These are phyloP conservation scores for Xestia ashworthii DNA, from an alignment of 2,888 invertebrate genomes.

Conservation along the genomic window DNA sequence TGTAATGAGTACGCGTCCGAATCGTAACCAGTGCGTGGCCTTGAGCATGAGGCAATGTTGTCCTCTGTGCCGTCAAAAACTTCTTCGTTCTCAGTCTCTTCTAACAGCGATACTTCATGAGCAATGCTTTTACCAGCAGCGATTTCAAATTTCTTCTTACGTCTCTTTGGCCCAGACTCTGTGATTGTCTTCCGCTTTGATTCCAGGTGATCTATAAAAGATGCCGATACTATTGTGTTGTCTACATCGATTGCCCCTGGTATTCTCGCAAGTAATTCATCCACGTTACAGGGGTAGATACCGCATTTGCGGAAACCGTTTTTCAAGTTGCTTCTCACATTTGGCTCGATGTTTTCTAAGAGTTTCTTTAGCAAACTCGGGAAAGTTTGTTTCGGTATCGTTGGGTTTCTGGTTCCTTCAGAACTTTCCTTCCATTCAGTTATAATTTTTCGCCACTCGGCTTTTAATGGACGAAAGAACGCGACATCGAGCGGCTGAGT, in stretches of 20 bases:
- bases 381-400: conserved; percentile 10
- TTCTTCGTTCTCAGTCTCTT: conserved; percentile 22
- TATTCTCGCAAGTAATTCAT: conserved; percentile 5
- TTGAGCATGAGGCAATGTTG: conserved; percentile 17
- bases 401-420: conserved; percentile 5
- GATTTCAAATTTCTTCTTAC: conserved; percentile 3
- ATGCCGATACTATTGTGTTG: not conserved
- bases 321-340: conserved; percentile 4
- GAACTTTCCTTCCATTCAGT: not conserved
- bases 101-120: conserved; percentile 7
- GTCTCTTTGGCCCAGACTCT: not conserved
- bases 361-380: not conserved
- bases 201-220: conserved; percentile 6
- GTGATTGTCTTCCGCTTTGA: conserved; percentile 2
- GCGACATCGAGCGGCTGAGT: conserved; percentile 5
- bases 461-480: conserved; percentile 5
- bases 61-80: conserved; percentile 16
- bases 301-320: conserved; percentile 3
- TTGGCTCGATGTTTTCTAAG: conserved; percentile 5
- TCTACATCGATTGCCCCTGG: not conserved
- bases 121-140: conserved; percentile 8
- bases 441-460: conserved; percentile 5
- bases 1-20: conserved; percentile 5
- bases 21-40: conserved; percentile 10
- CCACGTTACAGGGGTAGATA: conserved; percentile 2